Base-by-base conservation (phyloP, 1,140 invertebrate species). In the Bombus breviceps region DNA sequence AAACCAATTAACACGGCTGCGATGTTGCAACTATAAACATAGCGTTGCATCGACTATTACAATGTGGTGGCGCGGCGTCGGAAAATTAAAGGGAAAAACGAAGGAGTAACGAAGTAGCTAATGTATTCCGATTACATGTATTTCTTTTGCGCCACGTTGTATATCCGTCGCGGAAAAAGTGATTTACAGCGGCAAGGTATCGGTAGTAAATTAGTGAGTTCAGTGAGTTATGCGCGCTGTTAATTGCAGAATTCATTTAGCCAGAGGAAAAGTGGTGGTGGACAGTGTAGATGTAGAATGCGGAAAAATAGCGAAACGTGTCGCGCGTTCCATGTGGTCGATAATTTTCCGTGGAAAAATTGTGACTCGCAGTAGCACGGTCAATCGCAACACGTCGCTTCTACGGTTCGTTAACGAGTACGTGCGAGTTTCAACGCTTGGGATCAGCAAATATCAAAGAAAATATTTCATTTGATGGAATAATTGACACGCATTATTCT, bases 101-200 rank as follows among this genome's bases (percentile, higher is more conserved):
- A 28, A 1, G 0, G 74, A 41, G 34, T 76, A 39, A 76, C 59
- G 53, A 76, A 39, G 53, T 8, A 8, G 34, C 74, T 76, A 76
- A 76, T 59, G 74, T 18, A 59, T 76, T 59, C 74, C 74, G 53
- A 76, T 76, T 34, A n/a, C 9, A 59, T 34, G 74, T 5, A 32
- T n/a, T 39, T 79, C 34, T 79, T 79, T 47, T 41, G n/a, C 77
- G n/a, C 41, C n/a, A 18, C n/a, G 8, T 34, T 28, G 34, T n/a
- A 39, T 59, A 18, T 13, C 10, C 3, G 5, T n/a, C 12, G 34
- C 3, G 25, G 34, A 57, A 59, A 76, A 57, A 32, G 62, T 68
- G 77, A 79, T 79, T 79, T 79, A 79, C 62, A 79, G 18, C 18
- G n/a, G 22, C 47, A 6, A 28, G 39, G 12, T 79, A 79, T 68